Percentiles rank a stretch among this genome's conserved stretches.
These are phyloP conservation scores for Reticulitermes speratus DNA, from an alignment of 1,140 invertebrate species.

Conservation along the genomic window DNA sequence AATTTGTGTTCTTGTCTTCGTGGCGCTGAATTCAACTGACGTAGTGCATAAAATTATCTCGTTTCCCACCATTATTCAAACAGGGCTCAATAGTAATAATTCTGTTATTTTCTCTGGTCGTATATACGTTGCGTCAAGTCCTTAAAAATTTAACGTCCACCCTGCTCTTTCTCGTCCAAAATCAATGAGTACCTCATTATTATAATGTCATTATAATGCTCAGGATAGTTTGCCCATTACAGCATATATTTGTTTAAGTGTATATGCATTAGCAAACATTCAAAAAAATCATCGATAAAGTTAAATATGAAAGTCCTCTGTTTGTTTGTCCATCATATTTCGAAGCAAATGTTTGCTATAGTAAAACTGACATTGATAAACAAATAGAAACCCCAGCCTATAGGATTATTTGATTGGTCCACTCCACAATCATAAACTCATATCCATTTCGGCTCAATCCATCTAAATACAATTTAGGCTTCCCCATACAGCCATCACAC, in stretches of 20 bases:
- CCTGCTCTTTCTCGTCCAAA: background rate
- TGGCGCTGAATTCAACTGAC: background rate
- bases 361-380: slow-evolving; percentile 16
- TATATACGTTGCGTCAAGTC: background rate
- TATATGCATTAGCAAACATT: slow-evolving; percentile 9
- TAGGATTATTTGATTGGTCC: slow-evolving; percentile 18
- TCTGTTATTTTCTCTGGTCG: background rate
- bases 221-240: slow-evolving; percentile 7
- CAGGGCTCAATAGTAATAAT: background rate
- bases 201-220: slow-evolving; percentile 17
- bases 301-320: slow-evolving; percentile 13
- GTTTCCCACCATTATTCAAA: background rate
- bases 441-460: slow-evolving; percentile 28
- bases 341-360: slow-evolving; percentile 18
- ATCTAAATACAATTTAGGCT: slow-evolving; percentile 27
- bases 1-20: background rate
- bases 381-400: slow-evolving; percentile 6
- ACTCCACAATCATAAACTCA: slow-evolving; percentile 26
- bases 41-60: background rate
- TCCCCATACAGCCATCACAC: slow-evolving; percentile 20
- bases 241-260: slow-evolving; percentile 14
- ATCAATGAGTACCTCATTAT: slow-evolving; percentile 16
- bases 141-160: slow-evolving; percentile 9
- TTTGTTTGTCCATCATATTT: slow-evolving; percentile 19
- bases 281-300: slow-evolving; percentile 17